Evolutionary conservation across 2,113 vertebrate species (phyloP), one percentile per base, ranked within the genome.

Genomic region (Poicephalus gulielmi): DNA sequence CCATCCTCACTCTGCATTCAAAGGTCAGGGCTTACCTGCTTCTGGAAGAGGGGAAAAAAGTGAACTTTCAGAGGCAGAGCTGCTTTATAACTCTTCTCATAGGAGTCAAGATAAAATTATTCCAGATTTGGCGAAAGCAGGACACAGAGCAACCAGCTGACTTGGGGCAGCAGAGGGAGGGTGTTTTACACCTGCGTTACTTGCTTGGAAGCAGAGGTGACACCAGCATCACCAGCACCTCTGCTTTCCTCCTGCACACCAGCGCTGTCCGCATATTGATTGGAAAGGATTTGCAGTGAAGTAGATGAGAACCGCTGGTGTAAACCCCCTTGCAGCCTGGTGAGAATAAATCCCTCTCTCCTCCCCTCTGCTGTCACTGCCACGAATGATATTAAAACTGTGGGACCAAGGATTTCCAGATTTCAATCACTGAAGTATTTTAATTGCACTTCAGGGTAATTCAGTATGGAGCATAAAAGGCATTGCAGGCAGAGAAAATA

Each of bases 381-480:
- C 18, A 92, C 39, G 64, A 93, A 64, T 3, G 16, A 75, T 88
- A 86, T 84, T 86, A 93, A 86, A 86, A 79, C 66, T 57, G 33
- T 71, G 74, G 75, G 86, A 77, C 74, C 3, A 3, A 82, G 81
- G 90, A 89, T 94, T 94, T 94, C 90, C 70, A 83, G 69, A 77
- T 88, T 96, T 96, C 86, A 74, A 49, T 73, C n/a, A 37, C 57
- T 94, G n/a, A 90, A 95, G n/a, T 79, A 63, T 95, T 94, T 92
- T 84, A 92, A 93, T 75, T 94, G 87, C 41, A 90, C 86, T 86
- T 97, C 76, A 81, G 83, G 78, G 68, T 82, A 96, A 92, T 87
- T 95, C 93, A 76, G 47, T 73, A 85, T 18, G 30, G 46, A 90
- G 66, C 33, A 20, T 24, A 52, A 64, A 88, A 94, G 95, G 79